Base-by-base conservation (phyloP, 2,888 invertebrate genomes). In the Amphipoea oculea region DNA sequence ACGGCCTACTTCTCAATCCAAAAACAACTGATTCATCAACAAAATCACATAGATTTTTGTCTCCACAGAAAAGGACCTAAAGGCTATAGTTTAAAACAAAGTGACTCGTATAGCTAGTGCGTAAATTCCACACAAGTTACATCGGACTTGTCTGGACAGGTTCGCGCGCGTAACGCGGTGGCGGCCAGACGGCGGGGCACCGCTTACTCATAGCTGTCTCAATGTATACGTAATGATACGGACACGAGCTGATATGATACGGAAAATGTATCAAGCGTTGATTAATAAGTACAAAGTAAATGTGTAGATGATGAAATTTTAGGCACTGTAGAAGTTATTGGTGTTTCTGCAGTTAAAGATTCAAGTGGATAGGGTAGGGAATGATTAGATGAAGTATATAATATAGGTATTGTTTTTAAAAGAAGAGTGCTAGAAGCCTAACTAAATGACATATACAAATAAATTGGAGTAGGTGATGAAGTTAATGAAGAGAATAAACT, bases 161-260 rank as follows among this genome's bases (percentile, higher is more conserved):
- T 94, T 94, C 89, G 72, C 80, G 68, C 74, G 93, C 92, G 95
- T 95, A 95, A 94, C 92, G 89, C 93, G 90, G 94, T 92, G 90
- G 94, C 91, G 48, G 82, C 83, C 92, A 93, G 94, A 94, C 94
- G 77, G 93, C 92, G 89, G 86, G 94, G 93, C 92, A 89, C 91
- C 91, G 87, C 88, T 92, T 93, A 94, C 91, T 93, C 93, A 94
- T 92, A 90, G 91, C 89, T 84, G 89, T 89, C 87, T 85, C 82
- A 86, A 88, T 86, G 82, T 81, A 89, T 88, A 88, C 86, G 86
- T 89, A 87, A 87, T 87, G 84, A 89, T 87, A 84, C 62, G 81
- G 84, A 83, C 79, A 86, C 81, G 69, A 73, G 79, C 66, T 67
- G 82, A 87, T 85, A 78, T 80, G 88, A 80, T 83, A 80, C n/a